Evolutionary conservation across 2,888 invertebrate genomes (phyloP), one percentile per base, ranked within the genome.

Genomic region (Diaphora mendica): DNA sequence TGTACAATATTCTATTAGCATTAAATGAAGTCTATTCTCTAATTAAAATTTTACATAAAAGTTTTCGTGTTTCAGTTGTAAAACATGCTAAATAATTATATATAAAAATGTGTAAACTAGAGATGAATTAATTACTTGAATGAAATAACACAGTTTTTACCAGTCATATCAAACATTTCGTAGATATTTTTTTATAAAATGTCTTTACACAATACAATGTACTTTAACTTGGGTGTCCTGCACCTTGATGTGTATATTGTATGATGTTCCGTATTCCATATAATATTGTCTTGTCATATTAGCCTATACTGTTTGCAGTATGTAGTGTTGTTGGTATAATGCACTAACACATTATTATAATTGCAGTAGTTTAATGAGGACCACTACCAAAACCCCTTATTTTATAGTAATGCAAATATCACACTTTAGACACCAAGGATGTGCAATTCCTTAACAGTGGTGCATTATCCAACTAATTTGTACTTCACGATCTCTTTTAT

Each of bases 401-500:
- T 62, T 30, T 62, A n/a, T n/a, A 62, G 17, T 30, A 62, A 30
- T 62, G 30, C 26, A 62, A 30, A 26, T 17, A 30, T 62, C 62
- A 62, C 62, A 30, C 7, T 15, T 62, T 59, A 59, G 26, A 26
- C 17, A 26, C 7, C 5, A 62, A 17, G 30, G 26, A 30, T 30
- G 23, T 67, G 30, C 48, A 48, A 66, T 26, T 30, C 66, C 66
- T 44, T 44, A 67, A n/a, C 20, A 78, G 70, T 83, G 77, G 79
- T 85, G 83, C 72, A 79, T 79, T 76, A 77, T 73, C 59, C 65
- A 76, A 64, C n/a, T 67, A 55, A 64, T 73, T 74, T 48, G 72
- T 48, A 72, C 73, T 71, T 81, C 83, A 85, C 83, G 2, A 71
- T 55, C 71, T 76, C 67, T 82, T 70, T 66, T 75, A 79, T 81